Evolutionary conservation across 2,888 invertebrate species (phyloP), one percentile per base, ranked within the genome.

Genomic region (Pheosia gnoma): DNA sequence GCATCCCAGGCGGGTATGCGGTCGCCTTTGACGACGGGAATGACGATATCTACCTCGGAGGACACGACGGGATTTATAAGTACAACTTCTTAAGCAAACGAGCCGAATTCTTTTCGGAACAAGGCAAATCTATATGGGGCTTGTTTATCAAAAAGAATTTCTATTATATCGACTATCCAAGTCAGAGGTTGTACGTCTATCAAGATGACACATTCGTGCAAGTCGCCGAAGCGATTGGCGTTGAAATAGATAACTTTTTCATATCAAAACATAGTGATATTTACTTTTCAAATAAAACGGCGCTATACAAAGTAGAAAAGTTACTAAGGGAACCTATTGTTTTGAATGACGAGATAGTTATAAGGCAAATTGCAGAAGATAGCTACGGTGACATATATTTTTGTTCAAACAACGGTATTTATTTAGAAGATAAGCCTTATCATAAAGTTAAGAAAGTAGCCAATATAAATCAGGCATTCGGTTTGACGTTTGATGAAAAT

Each of bases 11-110:
- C 0, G 92, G 92, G 0, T 91, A 89, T 51, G 91, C 92, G 0
- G 77, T 92, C 4, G 89, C 86, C 0, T 91, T 91, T 53, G 92
- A 92, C 58, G 65, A 76, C 0, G 86, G 85, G 0, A 90, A 91
- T 45, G 91, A 92, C n/a, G 90, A 90, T 43, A 79, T 92, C 3
- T 92, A 89, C 63, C 85, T 92, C 52, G 92, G 92, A 0, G 92
- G 91, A 0, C 90, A 92, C 55, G 84, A 90, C n/a, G 92, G 92
- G 0, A 89, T 92, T 5, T 92, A 90, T 69, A 90, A 88, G 71
- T 91, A 89, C 64, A 90, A 90, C 60, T 90, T 90, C 62, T 61
- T 88, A 1, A 85, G 84, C 0, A 85, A 83, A 68, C 56, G 75
- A 37, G 92, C 90, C 0, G 89, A 90, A 8, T 90, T 83, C 60